phyloP scores from a whole-genome alignment of 2,888 invertebrate genomes.

The Mesoligia furuncula region DNA sequence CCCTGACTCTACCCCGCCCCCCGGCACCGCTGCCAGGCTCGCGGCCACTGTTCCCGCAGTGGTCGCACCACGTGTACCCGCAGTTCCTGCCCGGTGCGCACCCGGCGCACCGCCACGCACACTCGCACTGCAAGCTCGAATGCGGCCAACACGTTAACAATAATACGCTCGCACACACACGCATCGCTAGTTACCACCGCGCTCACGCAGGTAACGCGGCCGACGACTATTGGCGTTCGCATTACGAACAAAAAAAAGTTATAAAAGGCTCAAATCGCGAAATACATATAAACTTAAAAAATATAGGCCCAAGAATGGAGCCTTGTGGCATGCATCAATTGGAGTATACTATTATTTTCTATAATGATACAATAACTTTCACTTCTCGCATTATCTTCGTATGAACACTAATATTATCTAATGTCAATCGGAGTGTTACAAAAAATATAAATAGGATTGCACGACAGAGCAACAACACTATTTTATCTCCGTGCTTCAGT shows the following conservation, averaged over 20 bases:
- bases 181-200: conserved; percentile 90
- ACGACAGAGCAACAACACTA: conserved; percentile 65
- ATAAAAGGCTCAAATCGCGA: neutral
- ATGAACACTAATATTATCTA: neutral
- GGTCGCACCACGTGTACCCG: conserved; percentile 98
- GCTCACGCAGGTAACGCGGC: conserved; percentile 89
- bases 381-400: neutral
- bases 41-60: conserved; percentile 97
- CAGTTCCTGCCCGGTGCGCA: conserved; percentile 98
- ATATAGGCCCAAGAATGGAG: neutral
- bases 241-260: conserved; percentile 59
- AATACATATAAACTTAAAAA: neutral
- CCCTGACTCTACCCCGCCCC: too few species aligned
- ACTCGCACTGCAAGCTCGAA: conserved; percentile 91
- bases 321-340: conserved; percentile 20
- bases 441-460: conserved; percentile 16
- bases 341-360: neutral
- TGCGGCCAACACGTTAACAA: conserved; percentile 88
- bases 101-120: conserved; percentile 91
- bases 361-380: neutral
- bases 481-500: conserved; percentile 65
- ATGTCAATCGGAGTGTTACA: neutral
- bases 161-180: conserved; percentile 89
- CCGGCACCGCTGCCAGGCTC: conserved; percentile 83
- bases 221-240: conserved; percentile 77